These are phyloP conservation scores for Pelobates fuscus DNA, from an alignment of 2,113 vertebrate genomes.

Conservation along the genomic window DNA sequence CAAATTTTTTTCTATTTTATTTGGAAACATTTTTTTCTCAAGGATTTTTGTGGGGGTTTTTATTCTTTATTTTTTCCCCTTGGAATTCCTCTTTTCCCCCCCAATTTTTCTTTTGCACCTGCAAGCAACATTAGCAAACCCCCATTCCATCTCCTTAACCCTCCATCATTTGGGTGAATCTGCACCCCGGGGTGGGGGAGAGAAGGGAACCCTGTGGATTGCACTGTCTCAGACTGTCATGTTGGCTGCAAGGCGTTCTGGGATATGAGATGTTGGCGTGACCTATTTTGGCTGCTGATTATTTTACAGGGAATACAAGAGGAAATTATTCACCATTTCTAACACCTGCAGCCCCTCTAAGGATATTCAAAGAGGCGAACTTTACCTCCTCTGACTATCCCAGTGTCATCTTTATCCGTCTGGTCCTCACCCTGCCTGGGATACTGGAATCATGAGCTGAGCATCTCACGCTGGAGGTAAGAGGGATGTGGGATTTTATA, in stretches of 20 bases:
- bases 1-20: not conserved
- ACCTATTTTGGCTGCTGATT: slow-evolving; percentile 20
- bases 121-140: slow-evolving; percentile 9
- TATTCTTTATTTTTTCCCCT: not conserved
- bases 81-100: not conserved
- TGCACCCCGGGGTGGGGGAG: not conserved
- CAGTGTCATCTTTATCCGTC: not conserved
- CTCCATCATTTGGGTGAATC: not conserved
- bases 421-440: slow-evolving; percentile 23
- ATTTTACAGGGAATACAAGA: not conserved
- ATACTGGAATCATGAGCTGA: slow-evolving; percentile 62
- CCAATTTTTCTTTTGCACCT: slow-evolving; percentile 20
- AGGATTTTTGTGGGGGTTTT: not conserved
- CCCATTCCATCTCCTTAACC: not conserved
- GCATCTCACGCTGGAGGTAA: slow-evolving; percentile 62
- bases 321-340: not conserved
- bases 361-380: not conserved
- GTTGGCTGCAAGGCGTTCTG: slow-evolving; percentile 6
- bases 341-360: not conserved
- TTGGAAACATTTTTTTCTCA: not conserved
- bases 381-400: not conserved
- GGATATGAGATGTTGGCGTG: slow-evolving; percentile 12
- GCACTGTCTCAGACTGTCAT: slow-evolving; percentile 7
- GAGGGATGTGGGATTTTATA: slow-evolving; percentile 24
- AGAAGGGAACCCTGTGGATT: slow-evolving; percentile 13